Percentiles rank a stretch among this genome's conserved stretches.
Conservation (phyloP, 1,140 invertebrate genomes). For the Drosophila burlai region DNA sequence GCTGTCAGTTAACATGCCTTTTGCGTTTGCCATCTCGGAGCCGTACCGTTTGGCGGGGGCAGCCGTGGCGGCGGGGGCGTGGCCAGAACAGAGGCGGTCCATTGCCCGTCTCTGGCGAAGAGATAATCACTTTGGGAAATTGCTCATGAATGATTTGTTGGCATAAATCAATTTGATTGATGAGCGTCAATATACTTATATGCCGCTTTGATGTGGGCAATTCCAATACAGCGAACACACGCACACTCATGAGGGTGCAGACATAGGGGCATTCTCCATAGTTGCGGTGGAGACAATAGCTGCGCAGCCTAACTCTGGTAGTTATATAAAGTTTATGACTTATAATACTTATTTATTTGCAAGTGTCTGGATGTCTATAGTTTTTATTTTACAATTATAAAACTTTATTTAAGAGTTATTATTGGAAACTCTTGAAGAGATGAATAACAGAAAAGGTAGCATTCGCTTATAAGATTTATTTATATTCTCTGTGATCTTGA, state of each 20-base stretch:
- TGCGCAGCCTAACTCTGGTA: not conserved
- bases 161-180: conserved; percentile 85
- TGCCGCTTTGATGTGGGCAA: conserved; percentile 82
- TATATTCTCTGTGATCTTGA: not conserved
- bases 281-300: conserved; percentile 23
- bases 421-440: not conserved
- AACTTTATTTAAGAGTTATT: not conserved
- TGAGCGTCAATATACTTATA: conserved; percentile 81
- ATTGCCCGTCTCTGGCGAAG: conserved; percentile 58
- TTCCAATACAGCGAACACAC: conserved; percentile 56
- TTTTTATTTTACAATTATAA: not conserved
- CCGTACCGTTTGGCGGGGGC: conserved; percentile 18
- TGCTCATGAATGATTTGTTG: conserved; percentile 84
- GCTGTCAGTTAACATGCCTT: conserved; percentile 82
- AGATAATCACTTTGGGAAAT: conserved; percentile 85
- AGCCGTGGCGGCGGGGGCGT: conserved; percentile 6
- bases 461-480: too few species aligned
- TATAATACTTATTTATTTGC: not conserved
- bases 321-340: not conserved
- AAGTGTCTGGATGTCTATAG: not conserved
- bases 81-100: conserved; percentile 25
- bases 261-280: conserved; percentile 51
- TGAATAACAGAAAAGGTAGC: too few species aligned
- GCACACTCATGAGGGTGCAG: conserved; percentile 22
- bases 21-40: conserved; percentile 72